Base-by-base conservation (phyloP, 2,888 invertebrate genomes). In the Drosophila koepferae region DNA sequence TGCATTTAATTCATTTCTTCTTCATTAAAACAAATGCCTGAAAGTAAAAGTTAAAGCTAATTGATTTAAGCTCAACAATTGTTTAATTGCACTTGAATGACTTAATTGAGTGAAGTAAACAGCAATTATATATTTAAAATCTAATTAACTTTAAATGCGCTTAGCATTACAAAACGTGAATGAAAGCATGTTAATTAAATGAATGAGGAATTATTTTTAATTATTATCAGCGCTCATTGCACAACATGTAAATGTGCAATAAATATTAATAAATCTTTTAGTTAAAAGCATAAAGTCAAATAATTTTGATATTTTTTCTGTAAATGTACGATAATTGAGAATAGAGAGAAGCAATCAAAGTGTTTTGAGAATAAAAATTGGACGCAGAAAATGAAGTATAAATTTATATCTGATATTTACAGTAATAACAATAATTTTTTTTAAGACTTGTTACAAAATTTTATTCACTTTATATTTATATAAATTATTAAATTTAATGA, bases 21-120 rank as follows among this genome's bases (percentile, higher is more conserved):
- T 14, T 34, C 31, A 31, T 31, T 14, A 14, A 18, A 8, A 9
- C 8, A 49, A 46, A 31, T 5, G 49, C 1, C 51, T 34, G 36
- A 54, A 66, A 74, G 72, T 60, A 60, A 74, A 67, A 67, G 74
- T 74, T 55, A 3, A 3, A 55, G 23, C 18, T 28, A 48, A 38
- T 54, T 20, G 14, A 6, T 36, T 7, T 6, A 18, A 64, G 58
- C 53, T 49, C 55, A 40, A 14, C 36, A 44, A 63, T 20, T 18
- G 44, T 14, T 20, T 44, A 44, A 44, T 16, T 38, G 44, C 31
- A 49, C 31, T 63, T 48, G 12, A 63, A 20, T 38, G 28, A 62
- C 16, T 31, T 38, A 59, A 38, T 38, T 38, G n/a, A 2, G 20
- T 12, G 16, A 12, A 18, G 2, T 34, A 44, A 28, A n/a, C 7